A percentile compares a stretch with the other conserved stretches of the same genome.
Conservation (phyloP, 2,888 invertebrate genomes). For the Conus canariensis region DNA sequence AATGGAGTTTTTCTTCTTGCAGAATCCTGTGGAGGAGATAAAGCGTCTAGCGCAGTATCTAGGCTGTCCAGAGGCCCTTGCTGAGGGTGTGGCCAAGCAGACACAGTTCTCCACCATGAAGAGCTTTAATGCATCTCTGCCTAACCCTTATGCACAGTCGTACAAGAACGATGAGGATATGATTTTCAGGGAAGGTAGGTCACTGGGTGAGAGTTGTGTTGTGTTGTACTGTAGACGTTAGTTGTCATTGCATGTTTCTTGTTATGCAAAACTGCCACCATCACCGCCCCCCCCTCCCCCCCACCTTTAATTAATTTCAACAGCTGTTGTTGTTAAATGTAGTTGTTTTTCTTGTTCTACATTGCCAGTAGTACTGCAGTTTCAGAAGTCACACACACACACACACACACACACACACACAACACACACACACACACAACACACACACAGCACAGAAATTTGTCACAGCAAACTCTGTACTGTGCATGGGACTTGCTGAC, state of each 20-base stretch:
- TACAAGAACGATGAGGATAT: not conserved
- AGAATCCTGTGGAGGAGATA: conserved; percentile 17
- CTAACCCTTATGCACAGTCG: not conserved
- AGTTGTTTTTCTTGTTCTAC: too few relatives aligned
- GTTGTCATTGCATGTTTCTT: not conserved
- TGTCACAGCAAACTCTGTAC: too few relatives aligned
- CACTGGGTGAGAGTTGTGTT: not conserved
- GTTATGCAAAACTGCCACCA: too few relatives aligned
- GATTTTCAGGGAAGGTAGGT: conserved; percentile 4
- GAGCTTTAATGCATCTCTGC: not conserved
- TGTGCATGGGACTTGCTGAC: too few relatives aligned
- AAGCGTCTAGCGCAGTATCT: conserved; percentile 14
- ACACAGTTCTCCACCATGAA: conserved; percentile 16
- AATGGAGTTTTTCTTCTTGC: too few relatives aligned
- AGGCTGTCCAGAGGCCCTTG: not conserved
- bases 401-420: too few relatives aligned
- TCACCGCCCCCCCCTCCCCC: too few relatives aligned
- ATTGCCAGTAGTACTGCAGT: too few relatives aligned
- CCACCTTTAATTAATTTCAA: too few relatives aligned
- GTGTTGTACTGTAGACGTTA: not conserved
- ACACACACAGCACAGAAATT: too few relatives aligned
- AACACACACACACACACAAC: too few relatives aligned
- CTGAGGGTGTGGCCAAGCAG: not conserved
- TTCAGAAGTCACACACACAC: not conserved
- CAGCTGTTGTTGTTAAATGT: too few relatives aligned